Conservation (phyloP, 2,888 invertebrate species). For the Dimorphilus gyrociliatus region DNA sequence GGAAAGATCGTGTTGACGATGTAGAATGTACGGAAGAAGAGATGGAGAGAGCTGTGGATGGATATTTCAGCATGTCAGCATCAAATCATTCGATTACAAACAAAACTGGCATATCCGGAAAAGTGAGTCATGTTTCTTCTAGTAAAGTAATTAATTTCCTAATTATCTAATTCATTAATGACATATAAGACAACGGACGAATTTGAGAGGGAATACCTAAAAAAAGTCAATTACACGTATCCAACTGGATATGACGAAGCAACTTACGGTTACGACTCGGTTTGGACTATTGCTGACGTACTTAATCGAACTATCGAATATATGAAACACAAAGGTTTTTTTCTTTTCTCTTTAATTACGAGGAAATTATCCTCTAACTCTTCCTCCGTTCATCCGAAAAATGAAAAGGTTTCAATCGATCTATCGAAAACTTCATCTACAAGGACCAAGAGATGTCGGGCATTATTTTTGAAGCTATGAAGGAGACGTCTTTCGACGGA, state of each 20-base stretch:
- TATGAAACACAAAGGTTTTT: slow-evolving; percentile 8
- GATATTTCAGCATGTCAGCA: slow-evolving; percentile 14
- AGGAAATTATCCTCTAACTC: too few species aligned
- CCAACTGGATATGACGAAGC: slow-evolving; percentile 56
- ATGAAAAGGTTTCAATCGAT: slow-evolving; percentile 11
- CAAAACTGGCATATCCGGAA: slow-evolving; percentile 13
- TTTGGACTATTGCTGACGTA: slow-evolving; percentile 89
- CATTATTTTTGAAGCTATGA: slow-evolving; percentile 9
- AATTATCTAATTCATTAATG: too few species aligned
- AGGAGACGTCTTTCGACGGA: slow-evolving; percentile 10
- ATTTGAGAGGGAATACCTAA: slow-evolving; percentile 9
- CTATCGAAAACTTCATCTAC: slow-evolving; percentile 14
- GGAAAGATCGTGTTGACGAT: slow-evolving; percentile 43
- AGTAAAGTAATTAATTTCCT: neutral
- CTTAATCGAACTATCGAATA: slow-evolving; percentile 41
- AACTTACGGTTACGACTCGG: slow-evolving; percentile 88
- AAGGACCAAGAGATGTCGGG: slow-evolving; percentile 11
- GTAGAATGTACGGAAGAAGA: slow-evolving; percentile 39
- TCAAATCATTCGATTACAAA: slow-evolving; percentile 10
- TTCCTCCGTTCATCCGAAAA: too few species aligned
- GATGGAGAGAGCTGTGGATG: slow-evolving; percentile 11
- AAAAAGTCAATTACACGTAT: slow-evolving; percentile 7
- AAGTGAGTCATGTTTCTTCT: slow-evolving; percentile 7
- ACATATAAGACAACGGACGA: slow-evolving; percentile 9
- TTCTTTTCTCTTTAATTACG: too few species aligned